Base-by-base conservation (phyloP, 2,888 invertebrate species). In the Adineta ricciae region DNA sequence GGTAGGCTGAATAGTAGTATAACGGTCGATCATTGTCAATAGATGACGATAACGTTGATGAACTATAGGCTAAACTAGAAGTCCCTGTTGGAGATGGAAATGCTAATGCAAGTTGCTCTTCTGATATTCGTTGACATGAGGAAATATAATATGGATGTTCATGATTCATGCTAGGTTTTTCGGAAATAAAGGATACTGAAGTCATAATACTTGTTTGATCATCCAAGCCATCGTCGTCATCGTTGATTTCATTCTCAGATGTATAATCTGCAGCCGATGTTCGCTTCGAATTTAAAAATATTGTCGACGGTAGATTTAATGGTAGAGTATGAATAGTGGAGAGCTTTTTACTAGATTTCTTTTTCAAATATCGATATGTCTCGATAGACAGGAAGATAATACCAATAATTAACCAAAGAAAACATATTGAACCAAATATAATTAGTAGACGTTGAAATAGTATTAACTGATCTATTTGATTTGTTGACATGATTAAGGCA, bases 351-450 rank as follows among this genome's bases (percentile, higher is more conserved):
- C 7, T 3, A n/a, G 21, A 2, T 41, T 2, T 41, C 24, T 38
- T 41, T 78, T 24, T 46, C 46, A 78, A 41, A 24, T 78, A 11
- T 21, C n/a, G 78, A 41, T 78, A 78, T 41, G 41, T 41, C 41
- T 78, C 36, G 41, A 78, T n/a, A 2, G 24, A 78, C 4, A 78
- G 11, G 41, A 78, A 78, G 38, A 78, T 78, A 41, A 78, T 11
- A 24, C 41, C 78, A 24, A 78, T 78, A n/a, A 78, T 78, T 7
- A 78, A 78, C 78, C 78, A 78, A n/a, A 78, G 41, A 41, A 11
- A n/a, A 41, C 41, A 78, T 78, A 78, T 41, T 24, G 78, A 78
- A 41, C 78, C 78, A 32, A 78, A 78, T 78, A 78, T 41, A n/a
- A 78, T 78, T 41, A 78, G 11, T 11, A 78, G 41, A 41, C 78